Conservation (phyloP, 2,113 vertebrate genomes). For the Parotia lawesii region DNA sequence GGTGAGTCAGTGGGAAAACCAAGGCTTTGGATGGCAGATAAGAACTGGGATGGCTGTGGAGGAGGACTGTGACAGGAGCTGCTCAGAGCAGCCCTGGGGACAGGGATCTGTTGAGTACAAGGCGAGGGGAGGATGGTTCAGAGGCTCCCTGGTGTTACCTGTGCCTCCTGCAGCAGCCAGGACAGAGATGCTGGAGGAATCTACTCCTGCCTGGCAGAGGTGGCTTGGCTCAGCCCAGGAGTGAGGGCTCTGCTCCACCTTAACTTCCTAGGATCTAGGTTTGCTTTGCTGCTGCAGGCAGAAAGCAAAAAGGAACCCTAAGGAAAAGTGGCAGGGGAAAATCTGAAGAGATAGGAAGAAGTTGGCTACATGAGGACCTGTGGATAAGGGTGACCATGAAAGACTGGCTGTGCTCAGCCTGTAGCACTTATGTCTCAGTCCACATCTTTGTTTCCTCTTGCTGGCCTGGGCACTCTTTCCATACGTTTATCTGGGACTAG, state of each 20-base stretch:
- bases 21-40: not conserved
- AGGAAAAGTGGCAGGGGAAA: not conserved
- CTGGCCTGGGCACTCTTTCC: not conserved
- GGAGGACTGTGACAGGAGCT: not conserved
- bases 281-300: not conserved
- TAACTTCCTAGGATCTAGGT: not conserved
- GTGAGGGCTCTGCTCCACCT: not conserved
- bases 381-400: not conserved
- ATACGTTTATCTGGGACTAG: not conserved
- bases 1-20: not conserved
- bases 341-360: not conserved
- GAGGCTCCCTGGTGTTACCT: not conserved
- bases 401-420: not conserved
- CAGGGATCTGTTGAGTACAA: not conserved
- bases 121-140: not conserved
- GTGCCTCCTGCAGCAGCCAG: not conserved
- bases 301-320: not conserved
- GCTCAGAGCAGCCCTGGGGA: not conserved
- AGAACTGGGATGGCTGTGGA: not conserved
- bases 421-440: not conserved
- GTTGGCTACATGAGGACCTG: not conserved
- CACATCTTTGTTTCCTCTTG: not conserved
- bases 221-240: not conserved
- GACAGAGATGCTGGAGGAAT: not conserved
- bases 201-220: not conserved